phyloP scores from a whole-genome alignment of 2,113 vertebrate genomes.

The Pteropus alecto region DNA sequence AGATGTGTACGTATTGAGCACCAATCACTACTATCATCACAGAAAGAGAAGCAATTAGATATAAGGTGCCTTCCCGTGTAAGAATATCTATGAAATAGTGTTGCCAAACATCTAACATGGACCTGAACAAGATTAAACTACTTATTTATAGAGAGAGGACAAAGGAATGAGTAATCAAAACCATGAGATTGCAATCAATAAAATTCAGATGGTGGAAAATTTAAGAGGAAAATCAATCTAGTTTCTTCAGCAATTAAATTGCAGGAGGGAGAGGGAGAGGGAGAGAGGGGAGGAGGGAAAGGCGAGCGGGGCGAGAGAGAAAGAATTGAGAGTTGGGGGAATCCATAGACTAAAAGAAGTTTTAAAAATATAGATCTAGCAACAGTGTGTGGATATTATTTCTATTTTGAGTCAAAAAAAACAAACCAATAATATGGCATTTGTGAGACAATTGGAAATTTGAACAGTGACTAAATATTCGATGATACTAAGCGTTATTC shows the following conservation, averaged over 20 bases:
- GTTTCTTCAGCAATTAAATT: background rate
- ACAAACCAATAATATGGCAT: background rate
- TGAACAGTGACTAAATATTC: conserved; percentile 19
- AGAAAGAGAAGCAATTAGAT: background rate
- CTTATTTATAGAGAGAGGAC: conserved; percentile 14
- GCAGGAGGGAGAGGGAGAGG: background rate
- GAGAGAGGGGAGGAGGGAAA: background rate
- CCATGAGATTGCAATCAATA: background rate
- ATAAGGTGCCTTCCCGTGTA: background rate
- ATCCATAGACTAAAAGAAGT: background rate
- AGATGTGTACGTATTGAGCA: background rate
- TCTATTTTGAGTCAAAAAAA: background rate
- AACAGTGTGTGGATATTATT: background rate
- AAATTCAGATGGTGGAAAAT: background rate
- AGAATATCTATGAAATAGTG: background rate
- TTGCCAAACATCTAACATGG: conserved; percentile 26
- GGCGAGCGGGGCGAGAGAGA: background rate
- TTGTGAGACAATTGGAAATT: background rate
- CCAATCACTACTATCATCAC: background rate
- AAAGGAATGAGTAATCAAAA: background rate
- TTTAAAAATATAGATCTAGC: background rate
- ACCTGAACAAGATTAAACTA: conserved; percentile 16
- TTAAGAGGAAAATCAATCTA: background rate
- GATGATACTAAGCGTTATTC: background rate
- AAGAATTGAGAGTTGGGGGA: background rate